Conservation (phyloP, 1,140 invertebrate species). For the Heliconius himera region DNA sequence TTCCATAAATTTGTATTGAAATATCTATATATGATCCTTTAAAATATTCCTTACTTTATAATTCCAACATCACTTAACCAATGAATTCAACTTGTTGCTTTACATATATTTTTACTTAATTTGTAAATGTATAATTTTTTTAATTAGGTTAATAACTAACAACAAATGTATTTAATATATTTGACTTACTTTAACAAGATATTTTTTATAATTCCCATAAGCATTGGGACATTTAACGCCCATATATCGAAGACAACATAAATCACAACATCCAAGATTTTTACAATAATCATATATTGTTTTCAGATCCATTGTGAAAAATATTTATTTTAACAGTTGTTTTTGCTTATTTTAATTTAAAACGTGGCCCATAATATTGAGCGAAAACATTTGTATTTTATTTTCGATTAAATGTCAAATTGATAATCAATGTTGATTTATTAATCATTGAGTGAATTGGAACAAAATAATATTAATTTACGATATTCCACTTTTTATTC, state of each 20-base stretch:
- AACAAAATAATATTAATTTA: background rate
- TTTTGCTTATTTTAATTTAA: background rate
- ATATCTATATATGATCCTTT: too few relatives aligned
- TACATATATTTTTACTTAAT: too few relatives aligned
- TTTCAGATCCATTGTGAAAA: slow-evolving; percentile 50
- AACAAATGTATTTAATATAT: too few relatives aligned
- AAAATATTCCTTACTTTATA: too few relatives aligned
- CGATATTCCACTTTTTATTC: too few relatives aligned
- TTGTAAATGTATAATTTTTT: too few relatives aligned
- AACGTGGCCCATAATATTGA: background rate
- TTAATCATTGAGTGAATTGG: background rate
- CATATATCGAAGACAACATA: slow-evolving; percentile 64
- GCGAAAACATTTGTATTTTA: background rate
- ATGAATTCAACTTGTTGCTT: too few relatives aligned
- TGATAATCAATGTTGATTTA: background rate
- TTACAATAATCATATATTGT: slow-evolving; percentile 58
- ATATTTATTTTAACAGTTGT: background rate
- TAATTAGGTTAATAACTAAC: too few relatives aligned
- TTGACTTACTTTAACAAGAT: background rate
- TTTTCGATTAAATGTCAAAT: background rate
- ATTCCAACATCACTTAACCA: too few relatives aligned
- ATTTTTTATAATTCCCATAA: slow-evolving; percentile 49
- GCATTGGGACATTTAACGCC: slow-evolving; percentile 58
- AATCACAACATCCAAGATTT: slow-evolving; percentile 63
- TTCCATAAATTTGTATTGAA: too few relatives aligned